Conservation (phyloP, 2,113 vertebrate genomes). For the Ursus arctos region DNA sequence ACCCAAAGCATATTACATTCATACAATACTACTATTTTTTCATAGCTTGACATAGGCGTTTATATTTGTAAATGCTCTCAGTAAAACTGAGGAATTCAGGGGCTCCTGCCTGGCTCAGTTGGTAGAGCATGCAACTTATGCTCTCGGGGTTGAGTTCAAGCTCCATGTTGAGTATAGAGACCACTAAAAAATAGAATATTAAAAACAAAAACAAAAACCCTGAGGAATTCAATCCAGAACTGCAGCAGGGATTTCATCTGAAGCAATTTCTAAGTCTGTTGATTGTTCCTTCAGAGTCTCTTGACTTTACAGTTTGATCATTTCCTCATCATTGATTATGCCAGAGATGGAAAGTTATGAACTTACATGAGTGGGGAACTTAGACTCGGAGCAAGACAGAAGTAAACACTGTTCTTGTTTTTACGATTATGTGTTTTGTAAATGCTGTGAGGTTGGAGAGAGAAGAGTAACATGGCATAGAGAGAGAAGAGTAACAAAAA, state of each 20-base stretch:
- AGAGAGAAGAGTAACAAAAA: not conserved
- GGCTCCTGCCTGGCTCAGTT: not conserved
- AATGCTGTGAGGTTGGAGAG: not conserved
- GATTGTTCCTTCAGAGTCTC: not conserved
- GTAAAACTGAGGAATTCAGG: not conserved
- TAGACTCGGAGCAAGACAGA: not conserved
- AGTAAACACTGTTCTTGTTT: not conserved
- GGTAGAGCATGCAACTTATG: not conserved
- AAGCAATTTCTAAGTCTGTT: not conserved
- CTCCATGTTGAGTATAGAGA: not conserved
- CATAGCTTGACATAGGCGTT: not conserved
- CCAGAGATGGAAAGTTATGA: not conserved
- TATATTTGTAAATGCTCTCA: not conserved
- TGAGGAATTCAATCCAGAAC: not conserved
- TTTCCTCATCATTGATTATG: not conserved
- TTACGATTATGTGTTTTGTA: not conserved
- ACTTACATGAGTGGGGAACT: not conserved
- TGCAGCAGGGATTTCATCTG: not conserved
- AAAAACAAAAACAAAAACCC: not conserved
- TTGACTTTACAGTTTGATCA: not conserved
- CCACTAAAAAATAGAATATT: not conserved
- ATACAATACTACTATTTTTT: not conserved
- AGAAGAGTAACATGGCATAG: not conserved
- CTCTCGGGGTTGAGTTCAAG: not conserved
- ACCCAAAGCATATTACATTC: conserved; percentile 7